Percentiles rank a stretch among this genome's conserved stretches.
phyloP scores from a whole-genome alignment of 2,888 invertebrate species.

The Stenoptilia bipunctidactyla region DNA sequence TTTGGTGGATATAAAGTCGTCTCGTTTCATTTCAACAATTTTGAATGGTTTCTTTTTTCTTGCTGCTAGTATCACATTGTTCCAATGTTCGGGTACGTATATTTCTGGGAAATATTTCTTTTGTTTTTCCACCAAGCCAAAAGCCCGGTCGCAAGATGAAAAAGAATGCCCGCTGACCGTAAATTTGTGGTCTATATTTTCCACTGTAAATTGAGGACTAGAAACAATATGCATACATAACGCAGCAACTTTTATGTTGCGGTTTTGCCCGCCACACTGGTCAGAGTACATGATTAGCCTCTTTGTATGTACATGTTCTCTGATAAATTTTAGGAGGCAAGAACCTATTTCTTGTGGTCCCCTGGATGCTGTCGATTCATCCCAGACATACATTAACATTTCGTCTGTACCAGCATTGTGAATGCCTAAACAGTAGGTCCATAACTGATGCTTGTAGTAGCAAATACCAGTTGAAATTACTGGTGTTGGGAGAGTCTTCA shows the following conservation, averaged over 20 bases:
- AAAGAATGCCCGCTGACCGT: conserved; percentile 11
- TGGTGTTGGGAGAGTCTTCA: conserved; percentile 17
- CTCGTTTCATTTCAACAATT: conserved; percentile 13
- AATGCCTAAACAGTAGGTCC: conserved; percentile 15
- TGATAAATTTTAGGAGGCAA: conserved; percentile 18
- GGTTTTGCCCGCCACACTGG: conserved; percentile 19
- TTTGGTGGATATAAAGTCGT: conserved; percentile 14
- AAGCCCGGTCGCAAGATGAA: conserved; percentile 10
- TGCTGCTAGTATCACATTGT: conserved; percentile 1
- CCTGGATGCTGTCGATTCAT: conserved; percentile 19
- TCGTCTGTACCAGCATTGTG: conserved; percentile 15
- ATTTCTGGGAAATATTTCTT: neutral
- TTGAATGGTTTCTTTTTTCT: conserved; percentile 11
- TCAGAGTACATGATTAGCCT: conserved; percentile 18
- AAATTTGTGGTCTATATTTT: conserved; percentile 14
- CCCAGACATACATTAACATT: conserved; percentile 17
- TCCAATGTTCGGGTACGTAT: conserved; percentile 6
- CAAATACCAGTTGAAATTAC: conserved; percentile 17
- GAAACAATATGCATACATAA: conserved; percentile 12
- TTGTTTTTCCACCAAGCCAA: conserved; percentile 12
- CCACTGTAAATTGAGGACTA: conserved; percentile 9
- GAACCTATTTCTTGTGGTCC: conserved; percentile 15
- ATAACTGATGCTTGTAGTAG: conserved; percentile 19
- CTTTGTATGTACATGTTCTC: conserved; percentile 13
- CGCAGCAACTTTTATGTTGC: conserved; percentile 18